Base-by-base conservation (phyloP, 1,140 invertebrate species). In the Euborellia annulipes region DNA sequence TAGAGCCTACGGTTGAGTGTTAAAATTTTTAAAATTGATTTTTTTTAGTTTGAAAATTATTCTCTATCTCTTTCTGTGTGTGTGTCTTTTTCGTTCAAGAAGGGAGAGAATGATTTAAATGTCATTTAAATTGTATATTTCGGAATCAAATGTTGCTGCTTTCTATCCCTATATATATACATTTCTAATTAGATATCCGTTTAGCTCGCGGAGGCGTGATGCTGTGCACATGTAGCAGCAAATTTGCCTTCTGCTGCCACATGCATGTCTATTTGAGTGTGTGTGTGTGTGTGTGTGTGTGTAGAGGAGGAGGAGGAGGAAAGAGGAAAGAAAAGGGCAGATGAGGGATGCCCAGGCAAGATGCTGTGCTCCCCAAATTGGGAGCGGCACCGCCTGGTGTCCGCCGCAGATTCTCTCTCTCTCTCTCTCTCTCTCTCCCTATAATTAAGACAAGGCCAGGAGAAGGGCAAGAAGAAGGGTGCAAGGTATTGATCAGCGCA, bases 361-460 rank as follows among this genome's bases (percentile, higher is more conserved):
- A 27, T 27, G 23, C 23, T 11, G 23, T 11, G 23, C 23, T 27
- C 23, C 23, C 23, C 23, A 27, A 4, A 27, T 27, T 11, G 23
- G 11, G 11, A 27, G 11, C 23, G 23, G 23, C 23, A 27, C 23
- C 4, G 23, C 23, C 23, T 67, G 69, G 68, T 73, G 70, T 73
- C 70, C 70, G 68, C 70, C 68, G 65, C 70, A 73, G 70, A 73
- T 72, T 71, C 70, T 67, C 68, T 71, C 69, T 70, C 72, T 27
- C 23, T 6, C 23, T 11, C 4, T 4, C 23, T 11, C 23, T 27
- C 23, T 6, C 23, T 11, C 4, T 4, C 23, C 23, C 23, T 27
- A 27, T 27, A 73, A 73, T 73, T 73, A 73, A 71, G 70, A 72
- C 66, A 60, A 66, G 65, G 65, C 64, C 65, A 62, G 59, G 56